phyloP scores from a whole-genome alignment of 2,113 vertebrate species.

The Myrmophylax atrothorax region DNA sequence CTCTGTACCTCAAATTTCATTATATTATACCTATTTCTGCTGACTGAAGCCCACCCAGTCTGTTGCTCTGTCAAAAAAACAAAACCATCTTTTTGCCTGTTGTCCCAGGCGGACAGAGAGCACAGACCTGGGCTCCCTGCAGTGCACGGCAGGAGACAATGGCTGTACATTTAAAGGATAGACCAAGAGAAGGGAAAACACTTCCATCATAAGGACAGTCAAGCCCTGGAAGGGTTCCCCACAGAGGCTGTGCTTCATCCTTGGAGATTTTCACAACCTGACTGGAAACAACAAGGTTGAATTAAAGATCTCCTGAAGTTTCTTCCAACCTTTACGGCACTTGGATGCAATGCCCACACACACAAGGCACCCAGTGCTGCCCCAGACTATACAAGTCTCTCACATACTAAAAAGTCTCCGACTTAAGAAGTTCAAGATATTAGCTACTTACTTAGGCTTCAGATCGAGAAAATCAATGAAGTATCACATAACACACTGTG shows the following conservation, averaged over 20 bases:
- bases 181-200: background rate
- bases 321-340: background rate
- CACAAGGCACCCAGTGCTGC: background rate
- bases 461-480: background rate
- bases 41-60: background rate
- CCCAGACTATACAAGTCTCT: background rate
- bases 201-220: background rate
- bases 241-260: background rate
- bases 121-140: background rate
- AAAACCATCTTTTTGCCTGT: background rate
- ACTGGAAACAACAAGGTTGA: background rate
- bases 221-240: background rate
- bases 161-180: background rate
- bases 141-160: background rate
- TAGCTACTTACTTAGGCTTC: background rate
- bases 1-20: background rate
- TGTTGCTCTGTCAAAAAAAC: background rate
- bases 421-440: background rate
- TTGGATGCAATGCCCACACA: background rate
- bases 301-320: background rate
- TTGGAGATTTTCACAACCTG: background rate
- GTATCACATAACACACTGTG: background rate
- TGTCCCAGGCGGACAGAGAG: background rate
- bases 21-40: background rate
- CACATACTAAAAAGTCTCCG: background rate